Base-by-base conservation (phyloP, 35 echinoderm and acorn worm species). In the Chiridota heheva region DNA sequence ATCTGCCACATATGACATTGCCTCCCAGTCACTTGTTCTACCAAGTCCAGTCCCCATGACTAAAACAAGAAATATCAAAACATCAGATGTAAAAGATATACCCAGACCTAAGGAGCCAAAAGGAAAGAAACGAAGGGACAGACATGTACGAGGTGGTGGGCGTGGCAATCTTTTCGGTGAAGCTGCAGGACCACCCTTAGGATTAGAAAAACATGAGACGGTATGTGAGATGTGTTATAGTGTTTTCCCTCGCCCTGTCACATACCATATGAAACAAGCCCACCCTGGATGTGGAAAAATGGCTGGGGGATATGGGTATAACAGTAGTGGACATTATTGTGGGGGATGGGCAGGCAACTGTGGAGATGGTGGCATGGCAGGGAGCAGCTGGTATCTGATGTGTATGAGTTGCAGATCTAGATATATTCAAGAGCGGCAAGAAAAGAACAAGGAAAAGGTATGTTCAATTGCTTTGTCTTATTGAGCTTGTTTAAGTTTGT, bases 301-400 rank as follows among this genome's bases (percentile, higher is more conserved):
- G 33, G 95, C 95, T 36, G 79, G 85, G 15, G 95, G 95, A 7
- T 89, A 98, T 37, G 89, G 95, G 1, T 98, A 98, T 68, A 98
- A 98, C 62, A 98, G 95, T 56, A 98, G 95, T 80, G 89, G 95
- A 5, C 77, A 86, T 44, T 98, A 91, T 39, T 87, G 95, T 43
- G 90, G 89, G n/a, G 95, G 89, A 4, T 91, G 90, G 90, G 89
- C 90, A 7, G 95, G 95, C 32, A 98, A 92, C 58, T 97, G 93
- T 43, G 95, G 95, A 0, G 95, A 98, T 47, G 89, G 95, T 0
- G 89, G 95, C 3, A 73, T 77, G 10, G 95, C 69, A 16, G 95
- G 89, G 12, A 98, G 89, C 60, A 91, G 90, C 75, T 98, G 94
- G 87, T 96, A 98, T 55, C 76, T 98, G 10, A 98, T 98, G 95